Conservation (phyloP, 2,797 vertebrate genomes). For the Cyprinella venusta region DNA sequence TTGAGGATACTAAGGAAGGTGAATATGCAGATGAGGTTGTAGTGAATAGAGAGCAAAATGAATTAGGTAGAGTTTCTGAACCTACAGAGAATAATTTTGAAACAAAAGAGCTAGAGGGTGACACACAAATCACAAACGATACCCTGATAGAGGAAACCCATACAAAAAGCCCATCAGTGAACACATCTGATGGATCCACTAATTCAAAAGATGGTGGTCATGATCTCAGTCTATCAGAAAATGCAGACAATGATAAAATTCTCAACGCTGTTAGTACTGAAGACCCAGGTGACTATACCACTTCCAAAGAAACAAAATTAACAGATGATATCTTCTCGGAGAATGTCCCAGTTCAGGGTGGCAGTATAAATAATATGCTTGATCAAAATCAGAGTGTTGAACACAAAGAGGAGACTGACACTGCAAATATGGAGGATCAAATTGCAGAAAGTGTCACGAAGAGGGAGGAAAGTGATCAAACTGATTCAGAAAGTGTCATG, state of each 20-base stretch:
- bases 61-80: not conserved
- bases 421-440: conserved; percentile 4
- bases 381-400: conserved; percentile 10
- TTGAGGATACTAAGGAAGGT: not conserved
- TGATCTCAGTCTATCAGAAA: not conserved
- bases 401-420: conserved; percentile 22
- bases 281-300: not conserved
- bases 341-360: conserved; percentile 7
- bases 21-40: not conserved
- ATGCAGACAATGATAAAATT: not conserved
- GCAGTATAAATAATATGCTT: not conserved
- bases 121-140: not conserved
- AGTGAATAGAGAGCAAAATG: not conserved
- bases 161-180: not conserved
- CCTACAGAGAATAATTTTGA: not conserved
- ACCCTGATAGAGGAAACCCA: conserved; percentile 4
- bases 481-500: not conserved
- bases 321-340: not conserved
- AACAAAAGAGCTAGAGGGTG: conserved; percentile 11
- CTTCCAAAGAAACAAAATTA: not conserved
- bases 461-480: conserved; percentile 11
- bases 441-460: conserved; percentile 1
- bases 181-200: not conserved
- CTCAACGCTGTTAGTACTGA: not conserved
- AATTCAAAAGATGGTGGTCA: not conserved